Base-by-base conservation (phyloP, 2,888 invertebrate species). In the Geotrupes spiniger region DNA sequence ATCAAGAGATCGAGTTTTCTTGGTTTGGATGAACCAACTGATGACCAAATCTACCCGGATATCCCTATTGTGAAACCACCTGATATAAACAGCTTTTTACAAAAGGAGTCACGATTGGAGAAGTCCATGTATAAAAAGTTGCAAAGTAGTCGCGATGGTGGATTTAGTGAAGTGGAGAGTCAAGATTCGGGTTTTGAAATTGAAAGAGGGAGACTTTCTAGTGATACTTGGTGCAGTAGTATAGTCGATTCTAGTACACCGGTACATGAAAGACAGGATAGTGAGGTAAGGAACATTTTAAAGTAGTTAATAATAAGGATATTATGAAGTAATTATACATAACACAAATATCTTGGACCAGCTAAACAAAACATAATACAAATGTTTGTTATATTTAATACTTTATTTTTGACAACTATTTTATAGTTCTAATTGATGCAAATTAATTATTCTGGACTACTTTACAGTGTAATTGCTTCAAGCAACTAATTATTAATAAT, bases 1-100 rank as follows among this genome's bases (percentile, higher is more conserved):
- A 87, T 86, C 64, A 87, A 92, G 64, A 82, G 92, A 37, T 86
- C 89, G 26, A 90, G 89, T 68, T 92, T 92, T 70, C 78, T 92
- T 31, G 92, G 92, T 37, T 84, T 92, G 64, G 89, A 91, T 62
- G 87, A 86, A 42, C 78, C 83, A 61, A 77, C 76, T 10, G 82
- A 84, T 58, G 83, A 86, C 63, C 85, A 87, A 57, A 74, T 82
- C 39, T 85, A 85, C 65, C 80, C 81, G 33, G 85, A 87, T 65
- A 70, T 87, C 28, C 36, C 79, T 1, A 73, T 87, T 31, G 81
- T 81, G 4, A 87, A 86, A 42, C 84, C 89, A 11, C 89, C 89
- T 4, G 89, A 90, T 66, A 86, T 90, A 77, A 86, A 84, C 9
- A 82, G 84, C 17, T 83, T 90, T 69, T 74, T 90, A n/a, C 86